Evolutionary conservation across 1,140 invertebrate genomes (phyloP).

Genomic region (Popillia japonica): DNA sequence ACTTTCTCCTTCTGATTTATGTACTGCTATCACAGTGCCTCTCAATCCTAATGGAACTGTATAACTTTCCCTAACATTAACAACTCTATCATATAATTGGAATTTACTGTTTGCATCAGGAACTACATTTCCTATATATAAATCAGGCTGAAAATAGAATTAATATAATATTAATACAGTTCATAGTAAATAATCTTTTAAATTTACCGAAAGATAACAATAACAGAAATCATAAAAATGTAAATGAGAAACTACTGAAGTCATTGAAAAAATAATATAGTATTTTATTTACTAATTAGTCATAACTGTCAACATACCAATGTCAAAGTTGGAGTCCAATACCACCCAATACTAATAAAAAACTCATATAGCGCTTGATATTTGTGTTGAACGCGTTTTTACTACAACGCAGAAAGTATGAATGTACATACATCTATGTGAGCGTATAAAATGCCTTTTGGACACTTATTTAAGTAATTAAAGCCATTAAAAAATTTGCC

Average conservation of each 20-base stretch:
- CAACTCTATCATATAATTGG: slow-evolving; percentile 83
- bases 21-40: slow-evolving; percentile 82
- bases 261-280: slow-evolving; percentile 5
- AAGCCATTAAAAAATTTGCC: too few relatives aligned
- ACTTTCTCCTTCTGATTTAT: slow-evolving; percentile 62
- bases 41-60: slow-evolving; percentile 81
- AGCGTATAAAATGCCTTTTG: too few relatives aligned
- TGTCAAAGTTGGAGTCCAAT: slow-evolving; percentile 8
- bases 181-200: background rate
- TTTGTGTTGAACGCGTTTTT: too few relatives aligned
- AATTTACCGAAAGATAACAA: background rate
- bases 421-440: too few relatives aligned
- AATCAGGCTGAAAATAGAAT: slow-evolving; percentile 60
- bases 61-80: slow-evolving; percentile 76
- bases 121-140: slow-evolving; percentile 63
- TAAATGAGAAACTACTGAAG: background rate
- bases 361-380: too few relatives aligned
- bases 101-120: slow-evolving; percentile 74
- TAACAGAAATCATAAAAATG: slow-evolving; percentile 7
- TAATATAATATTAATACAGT: background rate
- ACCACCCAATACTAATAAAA: too few relatives aligned
- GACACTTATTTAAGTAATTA: too few relatives aligned
- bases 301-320: slow-evolving; percentile 13
- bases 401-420: background rate
- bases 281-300: background rate